Base-by-base conservation (phyloP, 1,140 invertebrate species). In the Danaus plexippus region DNA sequence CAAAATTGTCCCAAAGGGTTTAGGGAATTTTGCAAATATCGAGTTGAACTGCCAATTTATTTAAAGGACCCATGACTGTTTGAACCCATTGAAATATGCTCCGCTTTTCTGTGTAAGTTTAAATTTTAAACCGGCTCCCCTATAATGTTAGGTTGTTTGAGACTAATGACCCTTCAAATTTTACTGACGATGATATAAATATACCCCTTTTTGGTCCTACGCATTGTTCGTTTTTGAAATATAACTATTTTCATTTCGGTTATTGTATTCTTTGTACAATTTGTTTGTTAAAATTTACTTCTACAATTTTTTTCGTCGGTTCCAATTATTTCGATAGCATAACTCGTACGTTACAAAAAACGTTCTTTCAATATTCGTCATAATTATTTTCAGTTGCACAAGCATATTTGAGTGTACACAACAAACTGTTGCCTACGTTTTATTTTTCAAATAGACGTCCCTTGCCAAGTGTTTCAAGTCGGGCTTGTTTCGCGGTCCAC, bases 1-100 rank as follows among this genome's bases (percentile, higher is more conserved):
- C 80, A 83, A 80, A 85, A 76, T 81, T 74, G 72, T 78, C 75
- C 78, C 77, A 62, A 75, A 73, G 72, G 79, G 78, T 69, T 67
- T 54, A 62, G 67, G 78, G 75, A 77, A 80, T 82, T 77, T 70
- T 63, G 60, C 75, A 75, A 82, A 80, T 79, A 73, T 80, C 73
- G 58, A 74, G 64, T 75, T 70, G 71, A 77, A 73, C 62, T 67
- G 71, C 71, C 76, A 75, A 81, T 80, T 80, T 79, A 69, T 75
- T 69, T 71, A 67, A 66, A 67, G 59, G 69, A 66, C 66, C 71
- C 69, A 59, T 53, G 59, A 64, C 57, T 57, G 64, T 65, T 68
- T 59, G 63, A 64, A 64, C 58, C 54, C 61, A 32, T 71, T 61
- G 52, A 72, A 73, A 70, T 74, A 73, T 70, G 62, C 64, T 51